phyloP scores from a whole-genome alignment of 2,888 invertebrate genomes.

The Deilephila porcellus region DNA sequence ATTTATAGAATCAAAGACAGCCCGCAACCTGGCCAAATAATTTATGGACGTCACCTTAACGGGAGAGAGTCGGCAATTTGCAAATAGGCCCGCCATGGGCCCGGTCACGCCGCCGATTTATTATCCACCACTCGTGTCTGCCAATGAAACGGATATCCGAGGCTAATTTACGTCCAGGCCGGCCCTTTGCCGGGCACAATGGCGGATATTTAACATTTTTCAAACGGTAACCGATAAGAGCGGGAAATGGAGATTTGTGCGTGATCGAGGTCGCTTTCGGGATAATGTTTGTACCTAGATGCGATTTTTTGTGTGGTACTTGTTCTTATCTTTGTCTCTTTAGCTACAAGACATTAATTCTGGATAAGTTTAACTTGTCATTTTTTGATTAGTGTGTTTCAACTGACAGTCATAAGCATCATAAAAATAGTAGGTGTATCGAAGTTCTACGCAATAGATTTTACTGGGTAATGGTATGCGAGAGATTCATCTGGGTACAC shows the following conservation, averaged over 20 bases:
- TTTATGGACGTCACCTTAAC: constrained; percentile 12
- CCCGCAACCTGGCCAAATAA: constrained; percentile 18
- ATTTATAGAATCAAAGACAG: constrained; percentile 26
- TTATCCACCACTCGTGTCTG: constrained; percentile 35
- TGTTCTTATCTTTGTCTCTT: background rate
- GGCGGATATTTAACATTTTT: constrained; percentile 31
- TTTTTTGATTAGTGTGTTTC: too few relatives aligned
- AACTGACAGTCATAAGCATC: too few relatives aligned
- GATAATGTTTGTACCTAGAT: constrained; percentile 5
- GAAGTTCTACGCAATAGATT: too few relatives aligned
- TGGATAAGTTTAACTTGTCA: too few relatives aligned
- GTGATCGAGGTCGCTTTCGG: constrained; percentile 8
- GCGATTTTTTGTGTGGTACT: background rate
- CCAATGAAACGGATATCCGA: constrained; percentile 34
- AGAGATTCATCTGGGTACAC: too few relatives aligned
- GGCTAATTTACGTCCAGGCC: constrained; percentile 34
- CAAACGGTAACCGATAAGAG: constrained; percentile 28
- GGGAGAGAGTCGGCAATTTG: constrained; percentile 27
- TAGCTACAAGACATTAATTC: too few relatives aligned
- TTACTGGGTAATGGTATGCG: too few relatives aligned
- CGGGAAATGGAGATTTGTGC: constrained; percentile 20
- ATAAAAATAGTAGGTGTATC: too few relatives aligned
- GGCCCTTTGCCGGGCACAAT: constrained; percentile 26
- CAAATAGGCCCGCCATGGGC: constrained; percentile 25
- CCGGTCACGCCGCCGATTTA: constrained; percentile 30